Base-by-base conservation (phyloP, 2,113 vertebrate species). In the Eurystomus gularis region DNA sequence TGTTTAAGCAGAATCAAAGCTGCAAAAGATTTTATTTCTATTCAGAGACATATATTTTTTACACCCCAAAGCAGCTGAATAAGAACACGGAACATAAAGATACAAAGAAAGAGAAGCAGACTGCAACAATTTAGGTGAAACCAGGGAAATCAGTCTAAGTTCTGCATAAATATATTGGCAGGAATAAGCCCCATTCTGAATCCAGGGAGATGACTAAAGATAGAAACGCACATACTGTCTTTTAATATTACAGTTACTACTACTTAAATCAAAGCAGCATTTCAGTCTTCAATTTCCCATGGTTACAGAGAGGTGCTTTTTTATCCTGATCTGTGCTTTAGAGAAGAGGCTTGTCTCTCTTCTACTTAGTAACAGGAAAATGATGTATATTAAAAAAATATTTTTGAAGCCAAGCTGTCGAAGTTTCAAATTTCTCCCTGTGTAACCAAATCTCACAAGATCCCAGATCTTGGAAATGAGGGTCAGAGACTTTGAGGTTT, bases 401-500 rank as follows among this genome's bases (percentile, higher is more conserved):
- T 52, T 88, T 94, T 75, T 81, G 49, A 94, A 91, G 88, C 69
- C 86, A 72, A 83, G 81, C 86, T 91, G 86, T 78, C 86, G 76
- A 49, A 51, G 83, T 75, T 95, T 96, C 83, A 75, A 37, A 69
- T 94, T 91, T 93, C 92, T 90, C 62, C 37, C 60, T 42, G 3
- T 66, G 80, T 69, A 94, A 89, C 60, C 40, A 88, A 70, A 91
- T 71, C 55, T 87, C 10, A 3, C 61, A 88, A 81, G 72, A 90
- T 89, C 31, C 33, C 75, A 78, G 57, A 72, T 88, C 71, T 40
- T 94, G 90, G 77, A 94, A 97, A 90, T 55, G 58, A 78, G 29
- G 92, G 97, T 95, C 95, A 97, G 92, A 84, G 69, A 72, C 91
- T 95, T 31, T 8, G 61, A 88, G 86, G 39, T 91, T 97, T 97